Base-by-base conservation (phyloP, 2,888 invertebrate species). In the Platypus cylindrus region DNA sequence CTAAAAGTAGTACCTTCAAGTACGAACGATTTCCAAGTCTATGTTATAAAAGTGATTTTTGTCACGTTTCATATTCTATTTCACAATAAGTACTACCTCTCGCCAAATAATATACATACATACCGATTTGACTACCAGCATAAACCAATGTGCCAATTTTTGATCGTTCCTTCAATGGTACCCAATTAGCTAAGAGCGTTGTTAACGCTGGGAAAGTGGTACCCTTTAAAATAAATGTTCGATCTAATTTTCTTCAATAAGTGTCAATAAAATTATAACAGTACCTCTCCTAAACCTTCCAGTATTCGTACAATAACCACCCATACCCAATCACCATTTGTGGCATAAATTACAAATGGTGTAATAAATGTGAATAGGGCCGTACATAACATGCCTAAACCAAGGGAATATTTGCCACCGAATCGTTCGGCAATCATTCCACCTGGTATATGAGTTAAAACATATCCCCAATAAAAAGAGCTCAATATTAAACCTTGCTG, bases 391-490 rank as follows among this genome's bases (percentile, higher is more conserved):
- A 89, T 78, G 25, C 89, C 89, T 34, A 84, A 63, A 0, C 84
- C 83, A 18, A 87, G 66, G 0, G 84, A 73, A 63, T 84, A 79
- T 57, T 89, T 89, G 13, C 86, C 89, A 13, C 89, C 89, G 46
- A 82, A 82, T 43, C 71, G 70, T 50, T 84, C 85, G 0, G 86
- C 80, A 24, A 89, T 55, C 36, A 80, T 66, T 32, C 85, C 87
- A 25, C 86, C 87, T 1, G 87, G 87, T 22, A 87, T 60, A 52
- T 86, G 86, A 0, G 85, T 84, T 1, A 83, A 38, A 2, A 86
- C 77, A 60, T 87, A 87, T 2, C 86, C 86, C 66, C 82, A 84
- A 62, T 84, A 87, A 60, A 87, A 87, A 0, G 83, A 74, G 29
- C 82, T 80, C 2, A 86, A 65, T 26, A 86, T 81, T 20, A 81